These are phyloP conservation scores for Wiebesia pumilae DNA, from an alignment of 1,140 invertebrate species.

Conservation along the genomic window DNA sequence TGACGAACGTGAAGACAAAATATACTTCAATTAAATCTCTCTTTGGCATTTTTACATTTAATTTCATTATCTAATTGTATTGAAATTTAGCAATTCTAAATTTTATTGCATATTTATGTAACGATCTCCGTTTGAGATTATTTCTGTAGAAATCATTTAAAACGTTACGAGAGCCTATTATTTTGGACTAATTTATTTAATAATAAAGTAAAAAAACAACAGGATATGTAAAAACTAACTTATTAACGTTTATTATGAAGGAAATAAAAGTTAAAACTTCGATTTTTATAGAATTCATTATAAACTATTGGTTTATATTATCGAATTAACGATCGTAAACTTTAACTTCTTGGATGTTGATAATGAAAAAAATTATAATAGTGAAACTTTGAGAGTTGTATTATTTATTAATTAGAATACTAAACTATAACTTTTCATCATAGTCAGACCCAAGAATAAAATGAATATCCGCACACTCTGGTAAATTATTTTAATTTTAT, in stretches of 20 bases:
- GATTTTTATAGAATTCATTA: neutral
- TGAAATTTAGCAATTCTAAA: neutral
- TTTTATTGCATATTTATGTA: neutral
- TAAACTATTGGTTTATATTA: no score
- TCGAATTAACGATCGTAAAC: neutral
- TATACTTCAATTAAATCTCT: neutral
- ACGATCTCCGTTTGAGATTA: neutral
- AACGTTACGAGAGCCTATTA: neutral
- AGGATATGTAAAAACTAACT: neutral
- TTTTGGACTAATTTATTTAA: neutral
- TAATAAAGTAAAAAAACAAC: neutral
- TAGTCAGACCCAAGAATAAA: neutral
- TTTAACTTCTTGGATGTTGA: neutral
- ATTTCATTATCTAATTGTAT: neutral
- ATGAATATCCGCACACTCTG: no score
- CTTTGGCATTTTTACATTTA: neutral
- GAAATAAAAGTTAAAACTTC: neutral
- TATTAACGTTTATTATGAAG: neutral
- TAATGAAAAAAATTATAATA: neutral
- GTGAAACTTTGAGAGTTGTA: neutral
- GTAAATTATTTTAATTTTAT: neutral
- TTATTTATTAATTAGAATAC: neutral
- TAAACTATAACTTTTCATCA: no score
- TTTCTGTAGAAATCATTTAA: neutral
- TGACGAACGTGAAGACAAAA: neutral